Conservation (phyloP, 2,888 invertebrate species). For the Empis stercorea region DNA sequence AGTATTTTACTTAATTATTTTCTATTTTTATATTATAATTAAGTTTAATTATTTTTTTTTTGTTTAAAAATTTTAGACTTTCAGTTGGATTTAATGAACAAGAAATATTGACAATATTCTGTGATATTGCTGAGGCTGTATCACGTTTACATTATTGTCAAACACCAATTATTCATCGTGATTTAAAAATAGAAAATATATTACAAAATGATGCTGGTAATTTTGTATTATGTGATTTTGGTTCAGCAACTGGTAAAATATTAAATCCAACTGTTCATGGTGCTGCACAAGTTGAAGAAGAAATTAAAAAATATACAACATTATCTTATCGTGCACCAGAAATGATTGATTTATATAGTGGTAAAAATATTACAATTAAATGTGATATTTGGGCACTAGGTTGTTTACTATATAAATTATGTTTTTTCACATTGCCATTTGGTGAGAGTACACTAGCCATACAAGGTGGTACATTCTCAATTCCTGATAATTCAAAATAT, state of each 20-base stretch:
- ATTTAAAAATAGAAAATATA: constrained; percentile 87
- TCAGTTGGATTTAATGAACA: constrained; percentile 58
- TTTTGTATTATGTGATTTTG: constrained; percentile 87
- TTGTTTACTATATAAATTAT: constrained; percentile 76
- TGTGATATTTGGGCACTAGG: constrained; percentile 87
- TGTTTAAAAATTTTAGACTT: constrained; percentile 34
- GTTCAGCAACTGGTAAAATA: constrained; percentile 76
- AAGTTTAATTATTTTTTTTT: neutral
- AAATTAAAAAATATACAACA: constrained; percentile 79
- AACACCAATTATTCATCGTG: constrained; percentile 85
- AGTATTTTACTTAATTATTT: too few species aligned
- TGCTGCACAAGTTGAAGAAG: constrained; percentile 61
- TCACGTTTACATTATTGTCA: constrained; percentile 83
- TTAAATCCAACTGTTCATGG: constrained; percentile 56
- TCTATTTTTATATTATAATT: neutral
- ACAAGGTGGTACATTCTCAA: constrained; percentile 73
- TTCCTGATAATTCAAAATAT: constrained; percentile 69
- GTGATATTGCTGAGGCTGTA: constrained; percentile 84
- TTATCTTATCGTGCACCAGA: constrained; percentile 82
- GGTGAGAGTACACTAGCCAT: constrained; percentile 88
- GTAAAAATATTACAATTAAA: constrained; percentile 71
- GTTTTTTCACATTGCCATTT: constrained; percentile 80
- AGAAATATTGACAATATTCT: constrained; percentile 77
- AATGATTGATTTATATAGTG: constrained; percentile 84
- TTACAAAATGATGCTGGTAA: constrained; percentile 64